Conservation (phyloP, 2,113 vertebrate genomes). For the Cairina moschata region DNA sequence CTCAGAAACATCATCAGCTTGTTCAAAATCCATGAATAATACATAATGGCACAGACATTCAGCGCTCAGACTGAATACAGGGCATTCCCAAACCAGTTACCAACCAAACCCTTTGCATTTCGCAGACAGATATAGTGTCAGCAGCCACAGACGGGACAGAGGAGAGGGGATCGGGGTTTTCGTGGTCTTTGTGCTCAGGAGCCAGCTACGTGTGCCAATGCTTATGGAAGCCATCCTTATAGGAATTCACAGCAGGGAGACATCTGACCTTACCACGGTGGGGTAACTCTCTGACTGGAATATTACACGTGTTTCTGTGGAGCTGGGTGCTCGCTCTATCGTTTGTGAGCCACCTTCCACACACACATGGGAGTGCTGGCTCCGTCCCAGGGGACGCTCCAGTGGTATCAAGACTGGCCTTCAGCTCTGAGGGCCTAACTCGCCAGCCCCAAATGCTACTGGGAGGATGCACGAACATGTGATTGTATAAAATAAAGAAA, state of each 20-base stretch:
- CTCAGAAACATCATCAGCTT: background rate
- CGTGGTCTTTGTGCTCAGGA: background rate
- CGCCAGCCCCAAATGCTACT: background rate
- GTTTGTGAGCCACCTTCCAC: background rate
- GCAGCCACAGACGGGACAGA: fast-evolving
- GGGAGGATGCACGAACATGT: background rate
- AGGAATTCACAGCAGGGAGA: background rate
- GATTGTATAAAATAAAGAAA: background rate
- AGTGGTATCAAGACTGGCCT: fast-evolving
- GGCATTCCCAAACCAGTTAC: background rate
- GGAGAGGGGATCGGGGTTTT: fast-evolving
- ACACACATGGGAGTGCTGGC: background rate
- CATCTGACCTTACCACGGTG: background rate
- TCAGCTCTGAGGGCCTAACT: background rate
- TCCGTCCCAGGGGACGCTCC: background rate
- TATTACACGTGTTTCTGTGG: background rate
- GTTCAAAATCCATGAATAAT: background rate
- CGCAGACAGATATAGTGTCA: fast-evolving
- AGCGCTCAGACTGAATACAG: fast-evolving
- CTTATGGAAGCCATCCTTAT: background rate
- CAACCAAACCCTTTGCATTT: background rate
- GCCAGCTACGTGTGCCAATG: background rate
- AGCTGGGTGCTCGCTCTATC: background rate
- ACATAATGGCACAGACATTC: background rate
- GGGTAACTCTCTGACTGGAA: background rate